Conservation (phyloP, 2,888 invertebrate species). For the Limnephilus lunatus region DNA sequence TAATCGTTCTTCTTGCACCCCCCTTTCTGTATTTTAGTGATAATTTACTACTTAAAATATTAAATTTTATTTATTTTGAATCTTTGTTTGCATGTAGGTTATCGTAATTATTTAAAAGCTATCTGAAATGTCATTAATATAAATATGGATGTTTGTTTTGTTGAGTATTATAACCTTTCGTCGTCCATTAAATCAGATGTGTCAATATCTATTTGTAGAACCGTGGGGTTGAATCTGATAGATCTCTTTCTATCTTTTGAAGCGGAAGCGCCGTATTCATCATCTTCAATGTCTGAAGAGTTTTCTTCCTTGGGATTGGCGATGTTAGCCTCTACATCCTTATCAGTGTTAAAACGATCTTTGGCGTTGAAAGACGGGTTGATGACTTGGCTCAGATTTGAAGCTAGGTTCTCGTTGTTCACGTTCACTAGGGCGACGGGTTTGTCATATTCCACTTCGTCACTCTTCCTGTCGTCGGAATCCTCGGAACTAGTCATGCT, state of each 20-base stretch:
- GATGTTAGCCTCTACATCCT: neutral
- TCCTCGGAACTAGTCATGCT: neutral
- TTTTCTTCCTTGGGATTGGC: neutral
- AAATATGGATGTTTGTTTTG: neutral
- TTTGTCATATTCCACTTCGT: neutral
- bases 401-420: neutral
- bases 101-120: neutral
- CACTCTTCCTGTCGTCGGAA: neutral
- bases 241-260: constrained; percentile 72
- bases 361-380: neutral
- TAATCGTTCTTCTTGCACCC: neutral
- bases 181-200: constrained; percentile 69
- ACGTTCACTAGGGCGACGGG: neutral
- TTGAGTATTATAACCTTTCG: constrained; percentile 55
- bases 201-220: constrained; percentile 76
- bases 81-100: neutral
- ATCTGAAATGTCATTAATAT: neutral
- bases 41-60: neutral
- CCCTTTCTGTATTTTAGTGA: neutral
- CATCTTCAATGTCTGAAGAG: constrained; percentile 63
- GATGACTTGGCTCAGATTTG: neutral
- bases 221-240: constrained; percentile 78
- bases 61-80: neutral
- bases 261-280: constrained; percentile 73
- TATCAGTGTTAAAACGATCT: neutral